Conservation (phyloP, 2,888 invertebrate species). For the Hydrotaea cyrtoneurina region DNA sequence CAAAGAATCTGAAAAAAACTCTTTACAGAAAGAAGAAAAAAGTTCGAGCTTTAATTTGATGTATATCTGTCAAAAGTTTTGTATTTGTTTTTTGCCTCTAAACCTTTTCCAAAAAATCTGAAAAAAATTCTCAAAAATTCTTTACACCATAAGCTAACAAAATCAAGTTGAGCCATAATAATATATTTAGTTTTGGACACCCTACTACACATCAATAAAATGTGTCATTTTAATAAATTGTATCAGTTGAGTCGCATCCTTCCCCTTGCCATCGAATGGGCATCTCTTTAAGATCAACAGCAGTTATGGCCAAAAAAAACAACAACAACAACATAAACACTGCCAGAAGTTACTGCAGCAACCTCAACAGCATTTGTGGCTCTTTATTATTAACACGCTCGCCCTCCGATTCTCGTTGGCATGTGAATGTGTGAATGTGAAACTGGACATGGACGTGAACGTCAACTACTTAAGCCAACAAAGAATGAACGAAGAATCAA, state of each 20-base stretch:
- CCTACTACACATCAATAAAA: too few species aligned
- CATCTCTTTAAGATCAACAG: conserved; percentile 39
- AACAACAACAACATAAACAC: conserved; percentile 20
- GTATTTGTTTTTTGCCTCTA: too few species aligned
- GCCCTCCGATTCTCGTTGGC: not conserved
- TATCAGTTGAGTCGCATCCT: not conserved
- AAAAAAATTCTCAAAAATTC: too few species aligned
- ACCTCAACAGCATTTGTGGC: conserved; percentile 34
- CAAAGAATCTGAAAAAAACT: too few species aligned
- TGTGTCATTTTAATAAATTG: not conserved
- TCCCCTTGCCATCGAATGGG: conserved; percentile 5
- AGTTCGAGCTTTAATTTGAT: too few species aligned
- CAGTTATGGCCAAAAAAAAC: conserved; percentile 10
- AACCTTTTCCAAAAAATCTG: too few species aligned
- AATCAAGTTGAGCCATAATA: too few species aligned
- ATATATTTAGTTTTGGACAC: too few species aligned
- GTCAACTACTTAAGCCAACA: conserved; percentile 35
- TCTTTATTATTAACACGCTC: conserved; percentile 32
- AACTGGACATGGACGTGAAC: conserved; percentile 18
- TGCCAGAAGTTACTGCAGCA: conserved; percentile 36
- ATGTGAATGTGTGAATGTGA: conserved; percentile 1
- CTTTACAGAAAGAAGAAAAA: too few species aligned
- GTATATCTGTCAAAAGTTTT: too few species aligned
- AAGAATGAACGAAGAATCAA: conserved; percentile 35
- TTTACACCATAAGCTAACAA: too few species aligned